Conservation (phyloP, 1,140 invertebrate genomes). For the Scaptomyza hsui region DNA sequence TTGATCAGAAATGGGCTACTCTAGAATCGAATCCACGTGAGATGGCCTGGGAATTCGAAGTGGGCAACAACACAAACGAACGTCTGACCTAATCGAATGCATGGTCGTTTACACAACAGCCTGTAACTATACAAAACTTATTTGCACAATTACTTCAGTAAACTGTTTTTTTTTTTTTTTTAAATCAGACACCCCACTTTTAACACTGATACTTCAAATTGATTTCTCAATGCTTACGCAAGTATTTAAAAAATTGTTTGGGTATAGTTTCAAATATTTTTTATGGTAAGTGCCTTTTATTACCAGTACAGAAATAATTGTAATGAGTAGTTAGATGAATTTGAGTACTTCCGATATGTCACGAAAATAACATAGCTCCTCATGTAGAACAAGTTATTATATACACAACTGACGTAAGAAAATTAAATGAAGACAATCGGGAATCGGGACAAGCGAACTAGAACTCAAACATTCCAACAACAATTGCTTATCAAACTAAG, state of each 20-base stretch:
- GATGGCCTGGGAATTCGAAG: constrained; percentile 20
- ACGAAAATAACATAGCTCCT: background rate
- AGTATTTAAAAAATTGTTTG: too few species aligned
- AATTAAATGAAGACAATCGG: background rate
- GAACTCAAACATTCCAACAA: background rate
- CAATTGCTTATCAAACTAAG: too few species aligned
- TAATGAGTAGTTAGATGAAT: background rate
- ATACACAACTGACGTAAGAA: background rate
- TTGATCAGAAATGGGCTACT: background rate
- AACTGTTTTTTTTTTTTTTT: too few species aligned
- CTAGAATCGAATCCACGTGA: background rate
- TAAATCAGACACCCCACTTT: too few species aligned
- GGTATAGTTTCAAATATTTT: too few species aligned
- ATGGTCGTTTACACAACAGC: background rate
- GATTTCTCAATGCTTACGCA: too few species aligned
- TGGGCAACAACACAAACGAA: constrained; percentile 1
- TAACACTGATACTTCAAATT: too few species aligned
- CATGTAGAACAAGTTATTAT: background rate
- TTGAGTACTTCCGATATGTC: background rate
- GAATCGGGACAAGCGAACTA: background rate
- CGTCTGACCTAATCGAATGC: background rate
- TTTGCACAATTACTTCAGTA: background rate
- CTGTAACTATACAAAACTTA: constrained; percentile 4
- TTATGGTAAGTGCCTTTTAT: background rate
- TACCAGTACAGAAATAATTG: background rate